Conservation (phyloP, 1,140 invertebrate species). For the Scaptomyza hsui region DNA sequence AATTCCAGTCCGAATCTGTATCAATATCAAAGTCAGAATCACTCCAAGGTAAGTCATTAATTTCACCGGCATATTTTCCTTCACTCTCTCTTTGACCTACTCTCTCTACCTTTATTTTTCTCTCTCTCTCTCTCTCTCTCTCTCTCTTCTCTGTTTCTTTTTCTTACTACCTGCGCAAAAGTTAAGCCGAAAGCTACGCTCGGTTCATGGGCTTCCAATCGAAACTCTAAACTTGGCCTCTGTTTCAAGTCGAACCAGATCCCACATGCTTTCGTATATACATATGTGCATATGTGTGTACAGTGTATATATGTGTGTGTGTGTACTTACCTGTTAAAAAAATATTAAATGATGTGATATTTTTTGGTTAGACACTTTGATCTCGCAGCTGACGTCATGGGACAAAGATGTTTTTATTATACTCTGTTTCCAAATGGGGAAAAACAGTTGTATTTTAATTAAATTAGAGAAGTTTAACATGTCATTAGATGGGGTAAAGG, state of each 20-base stretch:
- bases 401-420: not conserved
- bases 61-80: slow-evolving; percentile 9
- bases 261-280: slow-evolving; percentile 9
- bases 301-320: slow-evolving; percentile 16
- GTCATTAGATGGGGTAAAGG: not conserved
- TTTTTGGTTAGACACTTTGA: slow-evolving; percentile 8
- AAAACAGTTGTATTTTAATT: not conserved
- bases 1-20: slow-evolving; percentile 45
- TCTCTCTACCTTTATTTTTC: not conserved
- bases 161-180: no score
- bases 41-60: slow-evolving; percentile 63
- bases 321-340: slow-evolving; percentile 11
- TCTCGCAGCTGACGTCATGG: slow-evolving; percentile 33
- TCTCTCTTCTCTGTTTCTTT: not conserved
- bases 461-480: not conserved
- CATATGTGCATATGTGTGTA: not conserved
- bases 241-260: slow-evolving; percentile 76
- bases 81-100: slow-evolving; percentile 1
- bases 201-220: slow-evolving; percentile 27
- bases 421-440: not conserved
- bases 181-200: not conserved
- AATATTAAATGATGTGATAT: slow-evolving; percentile 26
- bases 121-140: not conserved
- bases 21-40: slow-evolving; percentile 50
- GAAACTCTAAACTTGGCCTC: slow-evolving; percentile 50